Base-by-base conservation (phyloP, 2,888 invertebrate species). In the Lasioglossum villosulum region DNA sequence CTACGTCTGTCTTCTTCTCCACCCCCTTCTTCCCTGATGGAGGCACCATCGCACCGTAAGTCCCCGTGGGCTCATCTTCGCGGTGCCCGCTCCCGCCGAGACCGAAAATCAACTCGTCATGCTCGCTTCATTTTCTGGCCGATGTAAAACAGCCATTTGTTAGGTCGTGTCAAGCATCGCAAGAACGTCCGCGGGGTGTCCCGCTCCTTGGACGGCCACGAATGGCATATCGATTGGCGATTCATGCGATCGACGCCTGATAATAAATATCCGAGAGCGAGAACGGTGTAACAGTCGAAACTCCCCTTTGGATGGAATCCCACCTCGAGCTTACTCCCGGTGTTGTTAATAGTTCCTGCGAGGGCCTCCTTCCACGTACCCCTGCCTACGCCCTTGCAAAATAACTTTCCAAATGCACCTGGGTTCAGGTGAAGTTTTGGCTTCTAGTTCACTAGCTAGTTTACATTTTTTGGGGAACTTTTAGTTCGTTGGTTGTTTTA, bases 121-220 rank as follows among this genome's bases (percentile, higher is more conserved):
- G 93, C 94, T 95, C 92, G 93, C 94, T 95, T 95, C 95, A 95
- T 95, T 95, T 95, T 95, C 95, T 95, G 93, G 88, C 91, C 93
- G 92, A 93, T 93, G 93, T 95, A 94, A 95, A 95, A 95, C 94
- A 94, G 94, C 94, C 94, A 95, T 95, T 95, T 95, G 95, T 95
- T 95, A 95, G 92, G 92, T 92, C 93, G 93, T 92, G 95, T 94
- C 94, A 94, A 93, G 91, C 91, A 86, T 90, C 89, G 89, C 91
- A 91, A 92, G 91, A 92, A 92, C 90, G 91, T 93, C 93, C 90
- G 93, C 93, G 94, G 94, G 94, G 94, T 93, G 94, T 94, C 93
- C 91, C 89, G 83, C 86, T 85, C 86, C 87, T 79, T 82, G 88
- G 88, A 87, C 88, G 88, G 85, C 85, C 82, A 88, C 93, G 92